Percentiles rank a stretch among this genome's conserved stretches.
These are phyloP conservation scores for Marasmarcha lunaedactyla DNA, from an alignment of 2,888 invertebrate genomes.

Conservation along the genomic window DNA sequence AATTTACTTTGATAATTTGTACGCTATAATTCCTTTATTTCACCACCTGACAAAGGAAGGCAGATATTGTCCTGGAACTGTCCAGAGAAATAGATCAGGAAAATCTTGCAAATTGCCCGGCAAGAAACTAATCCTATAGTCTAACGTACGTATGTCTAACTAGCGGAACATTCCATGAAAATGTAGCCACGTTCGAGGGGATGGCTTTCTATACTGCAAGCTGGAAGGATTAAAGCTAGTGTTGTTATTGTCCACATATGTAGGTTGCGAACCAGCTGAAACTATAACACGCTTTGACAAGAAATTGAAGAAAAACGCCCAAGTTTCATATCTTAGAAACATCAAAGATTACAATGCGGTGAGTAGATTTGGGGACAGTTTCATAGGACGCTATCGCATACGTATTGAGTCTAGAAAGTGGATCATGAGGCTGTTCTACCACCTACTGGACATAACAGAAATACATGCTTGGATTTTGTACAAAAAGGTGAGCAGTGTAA, in stretches of 20 bases:
- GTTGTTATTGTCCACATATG: slow-evolving; percentile 18
- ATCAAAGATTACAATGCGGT: slow-evolving; percentile 17
- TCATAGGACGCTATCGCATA: slow-evolving; percentile 14
- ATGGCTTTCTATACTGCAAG: slow-evolving; percentile 7
- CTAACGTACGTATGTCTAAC: slow-evolving; percentile 10
- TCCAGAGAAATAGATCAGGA: slow-evolving; percentile 14
- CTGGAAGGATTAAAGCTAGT: slow-evolving; percentile 22
- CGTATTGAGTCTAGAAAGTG: slow-evolving; percentile 15
- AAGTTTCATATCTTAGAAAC: slow-evolving; percentile 15
- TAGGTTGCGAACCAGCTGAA: slow-evolving; percentile 17
- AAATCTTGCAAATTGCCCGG: slow-evolving; percentile 10
- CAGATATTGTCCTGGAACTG: slow-evolving; percentile 12
- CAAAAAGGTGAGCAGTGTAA: slow-evolving; percentile 8
- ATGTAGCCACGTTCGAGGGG: slow-evolving; percentile 9
- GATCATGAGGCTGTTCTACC: slow-evolving; percentile 16
- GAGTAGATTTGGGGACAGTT: slow-evolving; percentile 17
- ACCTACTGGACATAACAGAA: slow-evolving; percentile 13
- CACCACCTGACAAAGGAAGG: slow-evolving; percentile 8
- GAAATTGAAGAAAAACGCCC: slow-evolving; percentile 6
- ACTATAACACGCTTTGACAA: slow-evolving; percentile 7
- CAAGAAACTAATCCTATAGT: slow-evolving; percentile 8
- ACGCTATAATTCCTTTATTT: slow-evolving; percentile 5
- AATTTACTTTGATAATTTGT: slow-evolving; percentile 8
- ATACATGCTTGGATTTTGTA: slow-evolving; percentile 15
- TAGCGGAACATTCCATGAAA: slow-evolving; percentile 11